phyloP scores from a whole-genome alignment of 2,113 vertebrate species.

The Dicentrarchus labrax region DNA sequence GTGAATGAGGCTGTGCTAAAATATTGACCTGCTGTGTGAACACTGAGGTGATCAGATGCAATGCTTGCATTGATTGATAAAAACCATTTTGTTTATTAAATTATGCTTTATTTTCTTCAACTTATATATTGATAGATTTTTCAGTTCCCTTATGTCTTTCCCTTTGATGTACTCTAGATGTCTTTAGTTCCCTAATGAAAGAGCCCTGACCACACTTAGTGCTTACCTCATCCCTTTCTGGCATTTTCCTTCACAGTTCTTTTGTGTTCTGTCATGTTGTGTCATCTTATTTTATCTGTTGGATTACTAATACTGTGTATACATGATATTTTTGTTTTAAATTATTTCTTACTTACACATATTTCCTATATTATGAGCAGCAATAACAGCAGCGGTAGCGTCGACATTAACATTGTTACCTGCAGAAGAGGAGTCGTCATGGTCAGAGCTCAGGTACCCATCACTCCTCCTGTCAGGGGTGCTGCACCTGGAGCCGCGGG shows the following conservation, averaged over 20 bases:
- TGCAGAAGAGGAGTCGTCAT: constrained; percentile 89
- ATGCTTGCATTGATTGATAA: neutral
- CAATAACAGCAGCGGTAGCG: neutral
- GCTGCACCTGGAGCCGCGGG: constrained; percentile 84
- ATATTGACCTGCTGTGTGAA: constrained; percentile 8
- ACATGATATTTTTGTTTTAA: too few relatives aligned
- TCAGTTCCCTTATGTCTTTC: neutral
- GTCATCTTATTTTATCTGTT: neutral
- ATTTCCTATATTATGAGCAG: too few relatives aligned
- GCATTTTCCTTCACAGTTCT: neutral
- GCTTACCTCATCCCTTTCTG: neutral
- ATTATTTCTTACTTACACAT: too few relatives aligned
- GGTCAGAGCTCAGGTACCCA: constrained; percentile 91
- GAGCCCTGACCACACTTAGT: too few relatives aligned
- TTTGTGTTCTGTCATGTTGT: too few relatives aligned
- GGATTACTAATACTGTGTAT: too few relatives aligned
- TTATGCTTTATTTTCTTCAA: too few relatives aligned
- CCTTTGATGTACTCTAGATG: neutral
- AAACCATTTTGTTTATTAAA: neutral
- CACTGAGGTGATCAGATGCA: neutral
- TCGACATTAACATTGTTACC: constrained; percentile 76
- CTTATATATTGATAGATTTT: neutral
- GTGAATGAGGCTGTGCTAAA: neutral
- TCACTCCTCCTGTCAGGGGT: constrained; percentile 89
- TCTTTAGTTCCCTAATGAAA: neutral